A percentile compares a stretch with the other conserved stretches of the same genome.
These are phyloP conservation scores for Heliothis peltigera DNA, from an alignment of 2,888 invertebrate genomes.

Conservation along the genomic window DNA sequence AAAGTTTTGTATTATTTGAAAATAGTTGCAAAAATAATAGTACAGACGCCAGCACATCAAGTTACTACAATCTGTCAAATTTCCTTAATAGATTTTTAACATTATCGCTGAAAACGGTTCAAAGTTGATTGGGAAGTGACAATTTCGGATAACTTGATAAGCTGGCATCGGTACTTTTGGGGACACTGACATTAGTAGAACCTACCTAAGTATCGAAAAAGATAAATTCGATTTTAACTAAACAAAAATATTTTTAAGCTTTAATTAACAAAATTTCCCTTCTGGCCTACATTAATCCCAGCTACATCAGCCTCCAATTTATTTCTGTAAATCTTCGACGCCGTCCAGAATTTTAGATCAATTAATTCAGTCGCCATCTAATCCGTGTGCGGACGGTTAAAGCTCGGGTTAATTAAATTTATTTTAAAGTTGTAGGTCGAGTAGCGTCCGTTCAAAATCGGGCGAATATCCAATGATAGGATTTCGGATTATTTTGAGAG, in stretches of 20 bases:
- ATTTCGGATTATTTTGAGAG: slow-evolving; percentile 2
- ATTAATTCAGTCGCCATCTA: slow-evolving; percentile 26
- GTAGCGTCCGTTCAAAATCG: slow-evolving; percentile 6
- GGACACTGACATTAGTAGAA: too few relatives aligned
- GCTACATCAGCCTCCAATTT: slow-evolving; percentile 10
- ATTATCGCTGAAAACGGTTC: too few relatives aligned
- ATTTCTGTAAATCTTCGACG: slow-evolving; percentile 17
- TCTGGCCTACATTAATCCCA: not conserved
- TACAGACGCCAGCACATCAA: too few relatives aligned
- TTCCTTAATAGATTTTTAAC: too few relatives aligned
- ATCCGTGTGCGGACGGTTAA: slow-evolving; percentile 13
- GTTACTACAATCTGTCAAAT: too few relatives aligned
- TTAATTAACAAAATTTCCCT: not conserved
- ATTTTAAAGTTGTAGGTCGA: slow-evolving; percentile 33
- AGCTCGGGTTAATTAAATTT: slow-evolving; percentile 47
- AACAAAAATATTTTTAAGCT: not conserved
- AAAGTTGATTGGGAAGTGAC: too few relatives aligned
- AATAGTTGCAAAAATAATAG: too few relatives aligned
- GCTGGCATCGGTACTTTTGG: too few relatives aligned
- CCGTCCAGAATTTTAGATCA: slow-evolving; percentile 19
- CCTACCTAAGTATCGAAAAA: too few relatives aligned
- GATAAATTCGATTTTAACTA: not conserved
- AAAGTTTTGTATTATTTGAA: too few relatives aligned
- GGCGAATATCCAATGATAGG: slow-evolving; percentile 7
- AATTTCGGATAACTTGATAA: too few relatives aligned